These are phyloP conservation scores for Seira sanloemensis DNA, from an alignment of 2,888 invertebrate species.

Conservation along the genomic window DNA sequence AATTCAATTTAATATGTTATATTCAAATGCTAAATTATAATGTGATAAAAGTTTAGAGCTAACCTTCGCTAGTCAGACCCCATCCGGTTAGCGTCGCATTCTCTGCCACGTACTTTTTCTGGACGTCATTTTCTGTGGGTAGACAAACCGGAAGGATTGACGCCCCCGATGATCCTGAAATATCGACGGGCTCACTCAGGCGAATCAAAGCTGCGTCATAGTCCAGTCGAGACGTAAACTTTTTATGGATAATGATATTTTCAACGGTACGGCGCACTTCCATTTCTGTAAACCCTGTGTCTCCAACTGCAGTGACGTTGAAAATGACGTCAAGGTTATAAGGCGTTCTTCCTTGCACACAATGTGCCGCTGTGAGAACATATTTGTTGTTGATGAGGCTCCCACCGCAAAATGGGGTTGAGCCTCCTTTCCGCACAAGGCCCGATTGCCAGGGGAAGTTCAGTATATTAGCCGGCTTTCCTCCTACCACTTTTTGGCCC, in stretches of 20 bases:
- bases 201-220: conserved; percentile 69
- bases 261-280: too few relatives aligned
- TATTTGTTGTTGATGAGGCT: conserved; percentile 65
- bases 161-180: conserved; percentile 57
- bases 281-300: too few relatives aligned
- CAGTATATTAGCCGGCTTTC: conserved; percentile 62
- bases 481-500: conserved; percentile 62
- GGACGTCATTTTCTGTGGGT: conserved; percentile 29
- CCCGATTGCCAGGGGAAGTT: conserved; percentile 72
- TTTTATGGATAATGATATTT: background rate
- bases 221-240: conserved; percentile 61
- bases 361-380: conserved; percentile 61
- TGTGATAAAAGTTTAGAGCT: too few relatives aligned
- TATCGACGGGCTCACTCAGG: conserved; percentile 62
- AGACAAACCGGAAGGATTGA: conserved; percentile 68
- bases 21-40: too few relatives aligned
- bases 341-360: conserved; percentile 27
- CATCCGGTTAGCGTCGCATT: conserved; percentile 69
- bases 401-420: conserved; percentile 68
- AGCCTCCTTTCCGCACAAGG: conserved; percentile 53
- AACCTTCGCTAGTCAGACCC: too few relatives aligned
- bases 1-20: background rate
- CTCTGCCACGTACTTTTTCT: conserved; percentile 53
- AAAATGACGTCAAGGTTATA: background rate
- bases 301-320: background rate